Evolutionary conservation across 2,888 invertebrate species (phyloP).

Genomic region (Xylota sylvarum): DNA sequence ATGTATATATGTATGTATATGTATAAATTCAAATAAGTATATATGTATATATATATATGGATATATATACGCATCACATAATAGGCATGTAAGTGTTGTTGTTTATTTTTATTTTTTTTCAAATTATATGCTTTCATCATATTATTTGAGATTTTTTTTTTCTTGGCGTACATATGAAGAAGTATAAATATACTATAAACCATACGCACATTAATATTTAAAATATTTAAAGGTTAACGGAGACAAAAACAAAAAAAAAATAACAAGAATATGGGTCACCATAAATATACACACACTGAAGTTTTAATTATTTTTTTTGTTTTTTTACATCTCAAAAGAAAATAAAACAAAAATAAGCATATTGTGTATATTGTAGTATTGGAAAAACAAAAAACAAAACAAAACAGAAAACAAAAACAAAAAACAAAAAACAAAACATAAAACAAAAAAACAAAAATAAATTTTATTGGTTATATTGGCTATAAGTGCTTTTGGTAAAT

Average conservation of each 20-base stretch:
- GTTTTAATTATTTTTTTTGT: too few relatives aligned
- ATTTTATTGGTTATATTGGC: background rate
- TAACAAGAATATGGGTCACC: background rate
- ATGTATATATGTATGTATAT: background rate
- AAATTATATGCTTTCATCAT: too few relatives aligned
- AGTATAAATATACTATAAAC: background rate
- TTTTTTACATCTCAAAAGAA: too few relatives aligned
- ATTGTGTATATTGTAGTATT: background rate
- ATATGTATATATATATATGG: background rate
- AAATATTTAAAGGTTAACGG: background rate
- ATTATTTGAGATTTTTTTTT: background rate
- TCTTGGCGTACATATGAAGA: background rate
- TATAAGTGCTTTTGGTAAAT: background rate
- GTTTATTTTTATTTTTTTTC: background rate
- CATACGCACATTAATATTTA: background rate
- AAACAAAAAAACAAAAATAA: background rate
- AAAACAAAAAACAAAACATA: background rate
- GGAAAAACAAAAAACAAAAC: background rate
- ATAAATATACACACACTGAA: too few relatives aligned
- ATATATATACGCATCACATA: conserved; percentile 11
- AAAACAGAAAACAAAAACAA: background rate
- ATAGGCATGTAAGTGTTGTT: conserved; percentile 13
- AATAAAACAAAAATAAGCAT: too few relatives aligned
- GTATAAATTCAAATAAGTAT: background rate
- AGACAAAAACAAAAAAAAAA: background rate